Evolutionary conservation across 2,113 vertebrate genomes (phyloP).

Genomic region (Syngnathus floridae): DNA sequence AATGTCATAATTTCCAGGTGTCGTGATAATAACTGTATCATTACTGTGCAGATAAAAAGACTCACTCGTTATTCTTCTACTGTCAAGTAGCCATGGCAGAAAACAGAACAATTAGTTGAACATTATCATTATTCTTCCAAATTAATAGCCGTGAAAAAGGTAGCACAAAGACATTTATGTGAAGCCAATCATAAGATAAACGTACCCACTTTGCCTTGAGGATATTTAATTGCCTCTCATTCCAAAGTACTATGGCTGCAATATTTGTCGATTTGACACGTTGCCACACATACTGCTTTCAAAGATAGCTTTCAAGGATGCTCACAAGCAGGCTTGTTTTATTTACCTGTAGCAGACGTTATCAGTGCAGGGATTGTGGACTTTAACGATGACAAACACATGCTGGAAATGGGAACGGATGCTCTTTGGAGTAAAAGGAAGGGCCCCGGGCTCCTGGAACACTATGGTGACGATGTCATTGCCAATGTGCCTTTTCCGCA

Average conservation of each 20-base stretch:
- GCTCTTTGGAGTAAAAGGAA: slow-evolving; percentile 93
- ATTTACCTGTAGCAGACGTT: slow-evolving; percentile 95
- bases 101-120: slow-evolving; percentile 42
- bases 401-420: slow-evolving; percentile 98
- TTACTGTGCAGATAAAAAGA: slow-evolving; percentile 50
- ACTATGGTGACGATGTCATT: slow-evolving; percentile 98
- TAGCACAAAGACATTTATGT: slow-evolving; percentile 38
- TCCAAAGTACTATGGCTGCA: not conserved
- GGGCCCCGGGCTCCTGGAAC: slow-evolving; percentile 95
- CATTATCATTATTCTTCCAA: slow-evolving; percentile 53
- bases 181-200: slow-evolving; percentile 48
- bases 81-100: slow-evolving; percentile 38
- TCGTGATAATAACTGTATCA: slow-evolving; percentile 62
- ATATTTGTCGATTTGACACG: slow-evolving; percentile 20
- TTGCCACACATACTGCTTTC: slow-evolving; percentile 3
- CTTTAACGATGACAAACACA: slow-evolving; percentile 95
- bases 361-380: slow-evolving; percentile 93
- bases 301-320: not conserved
- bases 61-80: slow-evolving; percentile 19
- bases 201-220: slow-evolving; percentile 24
- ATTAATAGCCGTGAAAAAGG: slow-evolving; percentile 38
- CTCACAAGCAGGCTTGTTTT: slow-evolving; percentile 12
- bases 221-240: slow-evolving; percentile 21
- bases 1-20: slow-evolving; percentile 60
- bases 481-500: slow-evolving; percentile 96